phyloP scores from a whole-genome alignment of 2,797 vertebrate species.

The Melopsittacus undulatus region DNA sequence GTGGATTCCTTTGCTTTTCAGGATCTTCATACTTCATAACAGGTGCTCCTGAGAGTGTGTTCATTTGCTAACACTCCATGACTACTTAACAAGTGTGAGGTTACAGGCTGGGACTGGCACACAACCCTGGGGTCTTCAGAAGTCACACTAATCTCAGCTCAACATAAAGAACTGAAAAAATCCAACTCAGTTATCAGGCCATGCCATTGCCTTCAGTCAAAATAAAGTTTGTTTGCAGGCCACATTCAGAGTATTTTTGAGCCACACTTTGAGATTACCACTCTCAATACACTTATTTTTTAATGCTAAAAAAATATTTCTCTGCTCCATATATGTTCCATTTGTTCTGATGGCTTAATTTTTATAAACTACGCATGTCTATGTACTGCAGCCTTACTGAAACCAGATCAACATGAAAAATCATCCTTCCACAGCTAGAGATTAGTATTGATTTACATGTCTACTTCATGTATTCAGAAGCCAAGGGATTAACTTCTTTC shows the following conservation, averaged over 20 bases:
- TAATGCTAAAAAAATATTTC: background rate
- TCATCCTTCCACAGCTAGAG: background rate
- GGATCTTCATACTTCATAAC: background rate
- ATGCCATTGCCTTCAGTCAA: fast-evolving
- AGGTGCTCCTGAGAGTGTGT: background rate
- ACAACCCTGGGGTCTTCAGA: background rate
- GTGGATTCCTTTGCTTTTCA: background rate
- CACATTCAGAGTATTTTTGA: background rate
- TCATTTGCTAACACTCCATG: background rate
- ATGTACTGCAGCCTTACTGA: background rate
- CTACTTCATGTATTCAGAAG: background rate
- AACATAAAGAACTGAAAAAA: background rate
- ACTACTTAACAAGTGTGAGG: background rate
- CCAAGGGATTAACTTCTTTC: background rate
- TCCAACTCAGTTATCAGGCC: background rate
- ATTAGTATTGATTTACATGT: fast-evolving
- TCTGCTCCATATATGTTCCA: background rate
- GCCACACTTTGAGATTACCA: background rate
- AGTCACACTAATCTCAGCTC: background rate
- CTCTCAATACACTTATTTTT: background rate
- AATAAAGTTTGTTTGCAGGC: fast-evolving
- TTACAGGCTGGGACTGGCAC: background rate
- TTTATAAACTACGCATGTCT: background rate
- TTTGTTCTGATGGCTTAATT: background rate
- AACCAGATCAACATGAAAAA: background rate